Conservation (phyloP, 53 echinoderm and acorn worm species). For the Paracentrotus lividus region DNA sequence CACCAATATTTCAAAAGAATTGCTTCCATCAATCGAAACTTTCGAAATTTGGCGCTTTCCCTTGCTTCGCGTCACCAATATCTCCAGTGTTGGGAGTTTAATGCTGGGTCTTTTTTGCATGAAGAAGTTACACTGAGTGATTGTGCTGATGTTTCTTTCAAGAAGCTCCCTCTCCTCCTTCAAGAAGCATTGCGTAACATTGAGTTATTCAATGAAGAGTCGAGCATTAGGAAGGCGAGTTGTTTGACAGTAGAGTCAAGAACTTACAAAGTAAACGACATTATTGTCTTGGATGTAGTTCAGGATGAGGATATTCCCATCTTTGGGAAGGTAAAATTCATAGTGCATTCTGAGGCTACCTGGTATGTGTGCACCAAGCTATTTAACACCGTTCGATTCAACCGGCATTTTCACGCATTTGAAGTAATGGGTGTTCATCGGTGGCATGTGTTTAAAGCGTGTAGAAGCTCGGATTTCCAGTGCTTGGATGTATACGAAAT, state of each 20-base stretch:
- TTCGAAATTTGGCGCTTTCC: conserved; percentile 66
- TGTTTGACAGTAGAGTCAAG: not conserved
- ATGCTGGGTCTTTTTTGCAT: conserved; percentile 39
- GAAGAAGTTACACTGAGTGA: not conserved
- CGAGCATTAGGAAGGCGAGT: not conserved
- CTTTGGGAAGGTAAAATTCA: conserved; percentile 29
- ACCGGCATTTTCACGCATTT: conserved; percentile 13
- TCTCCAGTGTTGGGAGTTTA: conserved; percentile 66
- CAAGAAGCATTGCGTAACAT: not conserved
- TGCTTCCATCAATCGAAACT: conserved; percentile 63
- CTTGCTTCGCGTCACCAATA: conserved; percentile 70
- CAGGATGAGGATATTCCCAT: conserved; percentile 40
- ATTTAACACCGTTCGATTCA: not conserved
- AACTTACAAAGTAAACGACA: conserved; percentile 29
- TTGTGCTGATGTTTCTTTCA: not conserved
- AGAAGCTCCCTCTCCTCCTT: not conserved
- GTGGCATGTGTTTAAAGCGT: conserved; percentile 20
- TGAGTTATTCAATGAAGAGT: not conserved
- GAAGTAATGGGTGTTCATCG: not conserved
- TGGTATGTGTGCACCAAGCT: conserved; percentile 51
- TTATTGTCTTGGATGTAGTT: conserved; percentile 33
- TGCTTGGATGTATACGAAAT: not conserved
- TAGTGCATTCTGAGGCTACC: not conserved
- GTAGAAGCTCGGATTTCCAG: not conserved
- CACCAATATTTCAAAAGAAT: conserved; percentile 75